Base-by-base conservation (phyloP, 2,888 invertebrate genomes). In the Ypsolopha sequella region DNA sequence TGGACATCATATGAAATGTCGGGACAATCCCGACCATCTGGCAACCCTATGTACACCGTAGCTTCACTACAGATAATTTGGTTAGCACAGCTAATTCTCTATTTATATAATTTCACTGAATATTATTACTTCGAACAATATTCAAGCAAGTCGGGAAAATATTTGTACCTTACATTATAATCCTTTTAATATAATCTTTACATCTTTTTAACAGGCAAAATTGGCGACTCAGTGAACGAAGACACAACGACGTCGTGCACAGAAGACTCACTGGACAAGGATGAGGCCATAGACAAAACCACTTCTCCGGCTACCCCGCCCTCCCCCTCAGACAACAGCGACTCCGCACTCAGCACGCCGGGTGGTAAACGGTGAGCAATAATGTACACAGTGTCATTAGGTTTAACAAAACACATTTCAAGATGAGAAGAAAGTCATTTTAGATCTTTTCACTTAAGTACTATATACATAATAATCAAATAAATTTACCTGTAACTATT, bases 201-300 rank as follows among this genome's bases (percentile, higher is more conserved):
- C 24, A 4, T 24, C 24, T 24, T 24, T 24, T 4, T 4, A 3
- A 1, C 69, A 87, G 87, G 87, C 50, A 87, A 87, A 67, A 59
- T 87, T 60, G 68, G 82, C 51, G 89, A 90, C 59, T 87, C 90
- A 54, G 91, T 91, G 64, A 92, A 90, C 68, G 92, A 92, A 71
- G 86, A 85, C 66, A 92, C 92, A 45, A 89, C 90, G 60, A 91
- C 92, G 55, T 93, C 93, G 33, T 92, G 91, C 79, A 92, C 92
- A 53, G 92, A 93, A 72, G 93, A 93, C 75, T 93, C 93, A 46
- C 75, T 91, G 76, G 92, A 92, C 74, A 88, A 88, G 60, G 91
- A 24, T 4, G 24, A 24, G 24, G 24, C 24, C 24, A 24, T 24
- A 24, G 24, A 24, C 24, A 88, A 90, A 56, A 68, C 75, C 14